phyloP scores from a whole-genome alignment of 92 coral and sea anemone genomes.

The Porites cylindrica region DNA sequence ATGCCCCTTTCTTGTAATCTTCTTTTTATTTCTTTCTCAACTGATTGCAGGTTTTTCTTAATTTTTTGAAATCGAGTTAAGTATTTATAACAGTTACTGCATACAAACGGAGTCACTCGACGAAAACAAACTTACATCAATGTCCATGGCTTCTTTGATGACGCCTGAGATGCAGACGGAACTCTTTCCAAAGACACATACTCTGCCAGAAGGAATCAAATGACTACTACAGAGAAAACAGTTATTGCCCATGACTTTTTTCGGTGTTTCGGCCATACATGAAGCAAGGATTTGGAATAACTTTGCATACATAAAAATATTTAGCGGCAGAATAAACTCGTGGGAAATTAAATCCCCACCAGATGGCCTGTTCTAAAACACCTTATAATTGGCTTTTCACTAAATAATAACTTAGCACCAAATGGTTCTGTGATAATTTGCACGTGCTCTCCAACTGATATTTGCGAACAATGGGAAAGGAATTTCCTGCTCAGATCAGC shows the following conservation, averaged over 20 bases:
- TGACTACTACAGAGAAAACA: conserved; percentile 48
- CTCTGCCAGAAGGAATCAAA: conserved; percentile 2
- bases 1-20: conserved; percentile 12
- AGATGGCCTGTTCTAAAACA: neutral
- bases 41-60: conserved; percentile 14
- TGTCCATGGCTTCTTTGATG: conserved; percentile 36
- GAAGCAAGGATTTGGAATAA: conserved; percentile 23
- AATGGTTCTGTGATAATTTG: neutral
- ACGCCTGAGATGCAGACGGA: conserved; percentile 39
- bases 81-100: conserved; percentile 48
- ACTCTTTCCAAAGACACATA: conserved; percentile 53
- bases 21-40: conserved; percentile 42
- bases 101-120: conserved; percentile 28
- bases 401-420: conserved; percentile 17
- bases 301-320: neutral
- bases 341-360: neutral
- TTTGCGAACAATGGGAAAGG: neutral
- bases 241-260: conserved; percentile 29
- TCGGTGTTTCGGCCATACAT: conserved; percentile 38
- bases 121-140: conserved; percentile 39
- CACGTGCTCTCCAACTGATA: too few species aligned
- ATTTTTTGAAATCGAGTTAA: conserved; percentile 16
- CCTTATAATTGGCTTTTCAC: conserved; percentile 23
- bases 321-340: neutral
- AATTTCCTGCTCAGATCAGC: too few species aligned